Conservation (phyloP, 2,113 vertebrate genomes). For the Nesoenas mayeri region DNA sequence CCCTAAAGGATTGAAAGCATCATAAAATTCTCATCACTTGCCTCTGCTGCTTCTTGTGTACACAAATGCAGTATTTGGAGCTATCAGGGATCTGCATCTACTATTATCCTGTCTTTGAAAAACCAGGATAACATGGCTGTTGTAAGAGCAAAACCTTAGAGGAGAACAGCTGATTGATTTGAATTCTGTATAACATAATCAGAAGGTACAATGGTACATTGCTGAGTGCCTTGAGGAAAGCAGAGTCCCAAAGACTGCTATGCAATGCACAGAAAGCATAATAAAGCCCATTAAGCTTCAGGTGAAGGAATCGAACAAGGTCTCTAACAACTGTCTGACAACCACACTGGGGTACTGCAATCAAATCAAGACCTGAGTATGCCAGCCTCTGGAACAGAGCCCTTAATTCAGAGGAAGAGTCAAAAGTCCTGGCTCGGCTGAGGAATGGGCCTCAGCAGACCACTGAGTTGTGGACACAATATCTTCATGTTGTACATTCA, state of each 20-base stretch:
- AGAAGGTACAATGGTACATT: background rate
- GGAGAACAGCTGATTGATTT: background rate
- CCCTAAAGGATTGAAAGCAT: background rate
- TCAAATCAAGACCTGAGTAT: background rate
- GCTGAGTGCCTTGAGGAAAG: slow-evolving; percentile 3
- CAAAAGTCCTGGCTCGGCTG: background rate
- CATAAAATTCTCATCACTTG: background rate
- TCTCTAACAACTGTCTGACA: slow-evolving; percentile 28
- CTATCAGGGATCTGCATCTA: background rate
- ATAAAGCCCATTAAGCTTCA: slow-evolving; percentile 40
- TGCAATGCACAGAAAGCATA: background rate
- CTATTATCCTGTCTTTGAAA: background rate
- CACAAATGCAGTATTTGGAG: background rate
- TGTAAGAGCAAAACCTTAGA: background rate
- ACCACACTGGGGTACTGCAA: background rate
- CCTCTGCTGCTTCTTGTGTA: background rate
- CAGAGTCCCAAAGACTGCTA: slow-evolving; percentile 9
- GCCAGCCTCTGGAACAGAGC: background rate
- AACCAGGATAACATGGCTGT: background rate
- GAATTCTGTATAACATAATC: slow-evolving; percentile 40
- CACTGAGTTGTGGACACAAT: background rate
- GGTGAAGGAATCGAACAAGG: slow-evolving; percentile 37
- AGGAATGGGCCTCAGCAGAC: background rate
- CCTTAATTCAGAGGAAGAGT: background rate
- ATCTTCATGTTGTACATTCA: background rate